Conservation (phyloP, 35 echinoderm and acorn worm genomes). For the Hemicentrotus pulcherrimus region DNA sequence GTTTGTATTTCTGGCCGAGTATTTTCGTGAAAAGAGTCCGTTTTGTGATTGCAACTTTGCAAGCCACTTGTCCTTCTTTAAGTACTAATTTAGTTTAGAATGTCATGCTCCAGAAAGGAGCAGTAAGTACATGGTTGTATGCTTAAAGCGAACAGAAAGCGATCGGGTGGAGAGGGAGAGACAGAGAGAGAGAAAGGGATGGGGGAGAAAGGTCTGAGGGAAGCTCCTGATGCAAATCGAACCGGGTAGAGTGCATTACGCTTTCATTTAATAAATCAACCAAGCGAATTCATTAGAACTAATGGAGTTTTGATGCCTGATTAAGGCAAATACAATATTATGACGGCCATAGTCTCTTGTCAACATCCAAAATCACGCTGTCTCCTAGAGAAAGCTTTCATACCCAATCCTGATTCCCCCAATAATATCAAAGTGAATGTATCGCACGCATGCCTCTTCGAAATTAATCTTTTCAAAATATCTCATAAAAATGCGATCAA, state of each 20-base stretch:
- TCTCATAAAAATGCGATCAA: conserved; percentile 33
- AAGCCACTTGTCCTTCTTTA: conserved; percentile 6
- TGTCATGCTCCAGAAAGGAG: neutral
- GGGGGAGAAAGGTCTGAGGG: neutral
- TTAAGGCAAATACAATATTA: conserved; percentile 29
- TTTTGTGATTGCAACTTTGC: neutral
- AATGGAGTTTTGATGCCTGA: conserved; percentile 35
- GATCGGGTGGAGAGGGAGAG: neutral
- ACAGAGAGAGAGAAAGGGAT: neutral
- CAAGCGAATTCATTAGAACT: conserved; percentile 23
- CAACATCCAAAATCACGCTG: conserved; percentile 1
- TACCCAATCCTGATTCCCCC: neutral
- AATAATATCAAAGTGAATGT: conserved; percentile 1
- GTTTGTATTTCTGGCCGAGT: no score
- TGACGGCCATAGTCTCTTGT: neutral
- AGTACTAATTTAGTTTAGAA: conserved; percentile 14
- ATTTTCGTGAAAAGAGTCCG: no score
- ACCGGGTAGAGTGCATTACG: conserved; percentile 17
- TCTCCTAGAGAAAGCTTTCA: neutral
- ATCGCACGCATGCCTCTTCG: neutral
- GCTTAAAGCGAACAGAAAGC: neutral
- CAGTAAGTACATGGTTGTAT: neutral
- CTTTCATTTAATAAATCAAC: conserved; percentile 28
- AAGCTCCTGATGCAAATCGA: conserved; percentile 18
- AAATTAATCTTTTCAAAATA: conserved; percentile 37